Base-by-base conservation (phyloP, 2,113 vertebrate species). In the Nannospalax galili region DNA sequence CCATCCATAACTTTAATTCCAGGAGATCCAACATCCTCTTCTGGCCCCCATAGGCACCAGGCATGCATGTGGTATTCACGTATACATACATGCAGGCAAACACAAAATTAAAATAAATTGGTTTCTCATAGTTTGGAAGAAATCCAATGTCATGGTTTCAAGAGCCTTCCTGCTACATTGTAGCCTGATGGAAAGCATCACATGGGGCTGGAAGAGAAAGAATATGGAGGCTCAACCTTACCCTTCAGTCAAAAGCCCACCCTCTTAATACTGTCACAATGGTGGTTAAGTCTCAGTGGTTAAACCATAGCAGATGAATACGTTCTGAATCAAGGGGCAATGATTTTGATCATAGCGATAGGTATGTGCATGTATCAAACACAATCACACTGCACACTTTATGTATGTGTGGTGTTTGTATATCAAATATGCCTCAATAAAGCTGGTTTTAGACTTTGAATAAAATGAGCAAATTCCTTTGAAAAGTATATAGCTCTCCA, bases 401-500 rank as follows among this genome's bases (percentile, higher is more conserved):
- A 81, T 35, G 58, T 58, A 24, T 60, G 79, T 62, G 24, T 62
- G 52, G 8, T 52, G 1, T 81, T 88, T 84, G 42, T 45, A 32
- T 40, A 37, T 84, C 17, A 48, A 20, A 67, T 62, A 67, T 48
- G 64, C 40, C 45, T 84, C 81, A 35, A 19, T 65, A 48, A 26
- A n/a, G 62, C 62, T 22, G 40, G 22, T 28, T 35, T 91, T 85
- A 85, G 78, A 84, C 45, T 88, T 93, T 78, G 22, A 35, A 60
- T 67, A 67, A 84, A 94, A 95, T 72, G n/a, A 85, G 89, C 35
- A 73, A 19, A 77, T 45, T 87, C 20, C 7, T 91, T 75, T 45
- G n/a, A 79, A 79, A 78, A 56, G 17, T 56, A n/a, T 69, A 40
- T 7, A 72, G 12, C 19, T 94, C 58, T 93, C 77, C 88, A 84